Evolutionary conservation across 1,140 invertebrate species (phyloP), one percentile per base, ranked within the genome.

Genomic region (Heliconius congener): DNA sequence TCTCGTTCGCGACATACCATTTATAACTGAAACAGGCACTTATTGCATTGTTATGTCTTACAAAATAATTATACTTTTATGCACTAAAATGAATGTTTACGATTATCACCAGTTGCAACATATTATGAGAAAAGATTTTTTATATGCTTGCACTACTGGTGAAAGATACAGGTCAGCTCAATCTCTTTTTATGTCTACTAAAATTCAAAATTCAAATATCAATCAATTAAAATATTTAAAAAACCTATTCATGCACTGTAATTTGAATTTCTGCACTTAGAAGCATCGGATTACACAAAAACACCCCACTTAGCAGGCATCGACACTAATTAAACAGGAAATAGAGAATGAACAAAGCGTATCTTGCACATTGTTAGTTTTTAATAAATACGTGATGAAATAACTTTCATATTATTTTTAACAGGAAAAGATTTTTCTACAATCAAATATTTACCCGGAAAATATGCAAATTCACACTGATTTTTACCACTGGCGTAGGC

Each of bases 1-100:
- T 9, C 23, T 78, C 1, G 83, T 74, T 8, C 79, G 82, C 0
- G 85, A 92, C 74, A 78, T 90, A 39, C 66, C 83, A 1, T 71
- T 82, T n/a, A 82, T 86, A 52, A 92, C 87, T 1, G 91, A 92
- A 84, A 81, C 77, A 0, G 88, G 84, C 3, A 85, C 85, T 1
- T 92, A 92, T 55, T 60, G 83, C 1, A 81, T 91, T 34, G 81
- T 91, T 3, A 52, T 91, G 42, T 46, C 80, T 0, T 91, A 91
- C 73, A 83, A 87, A 55, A 37, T 88, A 3, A 50, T 88, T 13
- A 91, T 91, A 70, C 34, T 88, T 8, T 81, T 78, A 1, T 86
- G 85, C 46, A 87, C 86, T 9, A 84, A 84, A 42, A 60, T 74
- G 3, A 87, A 91, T 81, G 57, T 85, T 34, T 42, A 34, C 1